Base-by-base conservation (phyloP, 2,888 invertebrate species). In the Troides helena region DNA sequence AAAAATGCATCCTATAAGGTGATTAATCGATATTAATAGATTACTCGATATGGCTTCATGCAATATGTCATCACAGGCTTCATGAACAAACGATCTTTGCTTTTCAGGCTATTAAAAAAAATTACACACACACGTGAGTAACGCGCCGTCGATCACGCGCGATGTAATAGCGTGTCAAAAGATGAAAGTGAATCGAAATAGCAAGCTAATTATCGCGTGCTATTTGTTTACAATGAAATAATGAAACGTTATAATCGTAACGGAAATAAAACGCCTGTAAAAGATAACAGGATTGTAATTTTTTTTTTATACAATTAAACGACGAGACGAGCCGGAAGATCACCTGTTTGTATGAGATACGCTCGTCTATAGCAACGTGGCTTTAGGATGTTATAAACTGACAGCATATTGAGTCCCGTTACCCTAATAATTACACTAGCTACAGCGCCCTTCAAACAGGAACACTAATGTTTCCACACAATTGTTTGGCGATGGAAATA, bases 41-140 rank as follows among this genome's bases (percentile, higher is more conserved):
- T 60, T 30, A 64, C 57, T 39, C 30, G 23, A 59, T 69, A 69
- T 25, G 65, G 69, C 69, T 62, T 69, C 69, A 65, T 65, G 65
- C 56, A 65, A 39, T 59, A 53, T 68, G 68, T 60, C 25, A 58
- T 53, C 30, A 63, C 63, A n/a, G 68, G 68, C 68, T 68, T 68
- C 68, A 59, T 39, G 43, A 58, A n/a, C 23, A 65, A 46, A 58
- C 59, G 58, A 61, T 39, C 61, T 61, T 61, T 21, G n/a, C 2
- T 36, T 43, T 61, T 23, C 57, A 58, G 7, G 12, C 23, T n/a
- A 53, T 43, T 61, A 18, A 36, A 61, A 62, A 46, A 46, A 62
- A 23, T 21, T 21, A 43, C 25, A 25, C 50, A 18, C 23, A 46
- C 23, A 46, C n/a, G 62, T 62, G 53, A 36, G 21, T 58, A 58